These are phyloP conservation scores for Zele albiditarsus DNA, from an alignment of 2,888 invertebrate species.

Conservation along the genomic window DNA sequence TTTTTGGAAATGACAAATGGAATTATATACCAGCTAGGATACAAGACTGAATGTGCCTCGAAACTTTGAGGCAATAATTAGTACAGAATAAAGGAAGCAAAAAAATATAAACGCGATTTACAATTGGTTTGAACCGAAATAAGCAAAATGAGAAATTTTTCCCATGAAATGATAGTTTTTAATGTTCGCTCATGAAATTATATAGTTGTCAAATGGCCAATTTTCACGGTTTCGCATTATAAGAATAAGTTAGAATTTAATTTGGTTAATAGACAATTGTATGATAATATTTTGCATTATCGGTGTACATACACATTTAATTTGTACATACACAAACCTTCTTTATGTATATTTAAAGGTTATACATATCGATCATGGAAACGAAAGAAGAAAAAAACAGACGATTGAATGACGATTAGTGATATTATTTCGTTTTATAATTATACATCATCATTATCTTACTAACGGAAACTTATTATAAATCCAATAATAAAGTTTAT, in stretches of 20 bases:
- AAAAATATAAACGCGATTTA: conserved; percentile 28
- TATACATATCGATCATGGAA: conserved; percentile 61
- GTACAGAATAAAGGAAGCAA: conserved; percentile 39
- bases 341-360: conserved; percentile 45
- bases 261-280: conserved; percentile 28
- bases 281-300: conserved; percentile 18
- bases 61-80: conserved; percentile 56
- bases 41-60: conserved; percentile 67
- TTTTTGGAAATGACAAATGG: not conserved
- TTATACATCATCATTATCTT: conserved; percentile 52
- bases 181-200: conserved; percentile 4
- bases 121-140: conserved; percentile 18
- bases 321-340: conserved; percentile 27
- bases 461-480: conserved; percentile 36
- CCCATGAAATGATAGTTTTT: conserved; percentile 19
- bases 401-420: conserved; percentile 62
- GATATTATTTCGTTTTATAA: conserved; percentile 67
- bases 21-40: conserved; percentile 58
- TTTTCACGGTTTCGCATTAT: conserved; percentile 7
- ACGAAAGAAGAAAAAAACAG: conserved; percentile 45
- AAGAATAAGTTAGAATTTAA: not conserved
- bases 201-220: not conserved
- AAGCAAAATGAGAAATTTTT: conserved; percentile 20
- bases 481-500: conserved; percentile 68
- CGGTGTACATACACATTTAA: conserved; percentile 34